Conservation (phyloP, 2,113 vertebrate species). For the Fulmarus glacialis region DNA sequence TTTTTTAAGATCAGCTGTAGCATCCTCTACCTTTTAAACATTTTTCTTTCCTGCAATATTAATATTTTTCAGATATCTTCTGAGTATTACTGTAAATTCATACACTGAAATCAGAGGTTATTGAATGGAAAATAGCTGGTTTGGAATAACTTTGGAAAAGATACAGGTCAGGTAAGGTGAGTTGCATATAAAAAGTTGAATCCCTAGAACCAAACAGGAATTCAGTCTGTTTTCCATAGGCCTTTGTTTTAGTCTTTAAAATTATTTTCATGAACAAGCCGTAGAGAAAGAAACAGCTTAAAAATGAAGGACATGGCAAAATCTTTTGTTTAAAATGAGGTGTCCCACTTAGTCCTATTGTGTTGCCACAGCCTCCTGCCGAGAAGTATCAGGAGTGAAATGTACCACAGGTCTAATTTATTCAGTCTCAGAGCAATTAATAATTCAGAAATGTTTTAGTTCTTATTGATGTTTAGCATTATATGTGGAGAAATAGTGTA, state of each 20-base stretch:
- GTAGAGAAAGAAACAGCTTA: not conserved
- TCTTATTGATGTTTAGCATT: not conserved
- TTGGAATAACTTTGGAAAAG: not conserved
- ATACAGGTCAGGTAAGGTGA: not conserved
- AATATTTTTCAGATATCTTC: not conserved
- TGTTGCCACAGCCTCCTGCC: not conserved
- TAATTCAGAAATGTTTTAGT: constrained; percentile 36
- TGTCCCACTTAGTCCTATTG: not conserved
- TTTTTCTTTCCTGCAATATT: not conserved
- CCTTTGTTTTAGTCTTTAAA: not conserved
- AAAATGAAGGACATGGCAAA: not conserved
- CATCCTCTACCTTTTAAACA: not conserved
- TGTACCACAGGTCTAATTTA: not conserved
- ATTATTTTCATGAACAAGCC: not conserved
- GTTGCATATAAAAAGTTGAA: not conserved
- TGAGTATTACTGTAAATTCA: not conserved
- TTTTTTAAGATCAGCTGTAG: not conserved
- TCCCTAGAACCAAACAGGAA: not conserved
- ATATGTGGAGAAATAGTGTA: not conserved
- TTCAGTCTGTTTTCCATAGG: not conserved
- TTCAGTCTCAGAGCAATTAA: constrained; percentile 16
- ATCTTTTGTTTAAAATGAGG: not conserved
- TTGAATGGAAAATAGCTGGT: not conserved
- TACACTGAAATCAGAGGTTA: not conserved
- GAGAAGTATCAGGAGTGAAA: not conserved